Base-by-base conservation (phyloP, 2,113 vertebrate species). In the Leucosticte australis region DNA sequence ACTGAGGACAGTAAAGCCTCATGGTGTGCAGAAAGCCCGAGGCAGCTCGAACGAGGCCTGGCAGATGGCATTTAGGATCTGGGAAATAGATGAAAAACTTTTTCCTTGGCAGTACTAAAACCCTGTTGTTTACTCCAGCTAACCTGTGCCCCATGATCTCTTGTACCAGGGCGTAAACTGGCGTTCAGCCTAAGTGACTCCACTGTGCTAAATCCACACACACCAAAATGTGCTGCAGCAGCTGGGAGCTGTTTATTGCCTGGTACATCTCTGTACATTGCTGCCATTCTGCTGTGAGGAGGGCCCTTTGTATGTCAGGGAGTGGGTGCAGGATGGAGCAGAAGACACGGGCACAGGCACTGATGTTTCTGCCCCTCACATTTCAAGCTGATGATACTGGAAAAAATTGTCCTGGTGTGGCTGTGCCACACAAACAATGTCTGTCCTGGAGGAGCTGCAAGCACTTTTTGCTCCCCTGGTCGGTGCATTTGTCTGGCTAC, bases 61-160 rank as follows among this genome's bases (percentile, higher is more conserved):
- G 49, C 84, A 91, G 93, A 76, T 85, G 65, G 69, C 3, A 3
- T 84, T 89, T 89, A 86, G 67, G 70, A 49, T 79, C 46, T 85
- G 79, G 83, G 53, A 87, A 94, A 52, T 10, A 84, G 69, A 87
- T 92, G 10, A 83, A 86, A 85, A 95, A 62, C 49, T n/a, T 84
- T 44, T 78, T 87, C 73, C 46, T 84, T 82, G 91, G 77, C 81
- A 92, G 31, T 81, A 73, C 69, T 49, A 86, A 86, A 87, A 4
- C 68, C 47, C 83, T 7, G 14, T 78, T 95, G 68, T 92, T 92
- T 92, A 46, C 49, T 89, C 70, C 14, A 2, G 30, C 49, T 82
- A 87, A 94, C 94, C 91, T 88, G 83, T 83, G 87, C 70, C 63
- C 74, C 81, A 19, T 46, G 71, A 89, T 79, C 77, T 82, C 81